Percentiles rank a stretch among this genome's conserved stretches.
Conservation (phyloP, 23 tunicate species). For the Trididemnum clinides region DNA sequence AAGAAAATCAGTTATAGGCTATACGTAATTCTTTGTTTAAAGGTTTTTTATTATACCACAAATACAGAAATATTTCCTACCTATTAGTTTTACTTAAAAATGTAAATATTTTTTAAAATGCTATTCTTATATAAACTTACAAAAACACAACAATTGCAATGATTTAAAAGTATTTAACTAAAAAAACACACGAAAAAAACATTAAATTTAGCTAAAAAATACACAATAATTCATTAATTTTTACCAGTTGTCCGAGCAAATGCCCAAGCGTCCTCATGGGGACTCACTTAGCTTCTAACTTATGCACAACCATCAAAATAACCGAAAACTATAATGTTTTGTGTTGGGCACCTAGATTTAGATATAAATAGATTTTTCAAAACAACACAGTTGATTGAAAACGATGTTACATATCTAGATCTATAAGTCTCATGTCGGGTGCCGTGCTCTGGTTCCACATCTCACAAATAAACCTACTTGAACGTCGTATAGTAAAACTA, state of each 20-base stretch:
- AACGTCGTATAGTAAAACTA: background rate
- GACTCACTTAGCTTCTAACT: background rate
- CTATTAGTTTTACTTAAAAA: too few relatives aligned
- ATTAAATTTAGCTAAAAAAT: too few relatives aligned
- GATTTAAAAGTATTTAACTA: too few relatives aligned
- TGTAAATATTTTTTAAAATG: too few relatives aligned
- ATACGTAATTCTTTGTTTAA: too few relatives aligned
- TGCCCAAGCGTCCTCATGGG: background rate
- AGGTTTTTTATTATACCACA: too few relatives aligned
- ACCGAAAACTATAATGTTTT: background rate
- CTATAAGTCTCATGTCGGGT: background rate
- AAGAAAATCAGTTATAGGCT: background rate
- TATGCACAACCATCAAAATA: background rate
- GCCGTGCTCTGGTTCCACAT: background rate
- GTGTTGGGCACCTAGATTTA: background rate
- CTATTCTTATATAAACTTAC: too few relatives aligned
- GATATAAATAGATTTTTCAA: background rate
- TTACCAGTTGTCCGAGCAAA: background rate
- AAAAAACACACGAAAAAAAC: too few relatives aligned
- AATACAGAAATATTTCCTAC: too few relatives aligned
- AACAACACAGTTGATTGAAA: background rate
- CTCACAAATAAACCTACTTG: background rate
- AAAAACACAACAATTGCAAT: too few relatives aligned
- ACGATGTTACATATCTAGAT: background rate
- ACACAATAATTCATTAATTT: background rate